A percentile compares a stretch with the other conserved stretches of the same genome.
phyloP scores from a whole-genome alignment of 1,140 invertebrate genomes.

The Drosophila ercepeae region DNA sequence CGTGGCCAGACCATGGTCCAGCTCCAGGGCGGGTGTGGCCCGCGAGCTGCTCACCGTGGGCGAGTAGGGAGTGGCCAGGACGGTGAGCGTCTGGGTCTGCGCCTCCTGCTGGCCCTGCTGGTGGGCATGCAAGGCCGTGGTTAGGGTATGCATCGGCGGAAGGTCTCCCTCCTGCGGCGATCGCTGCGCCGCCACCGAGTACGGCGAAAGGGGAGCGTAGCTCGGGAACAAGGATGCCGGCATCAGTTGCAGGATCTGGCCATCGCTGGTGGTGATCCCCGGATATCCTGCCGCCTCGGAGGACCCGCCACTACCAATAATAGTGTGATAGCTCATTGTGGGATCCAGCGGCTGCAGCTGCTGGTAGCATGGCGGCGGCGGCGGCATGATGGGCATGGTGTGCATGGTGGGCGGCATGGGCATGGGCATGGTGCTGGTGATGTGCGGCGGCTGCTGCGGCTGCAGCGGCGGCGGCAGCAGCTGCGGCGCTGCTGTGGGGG shows the following conservation, averaged over 20 bases:
- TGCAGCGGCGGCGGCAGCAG: conserved; percentile 56
- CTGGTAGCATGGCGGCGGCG: conserved; percentile 83
- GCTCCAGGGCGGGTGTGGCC: conserved; percentile 55
- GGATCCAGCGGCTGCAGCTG: conserved; percentile 81
- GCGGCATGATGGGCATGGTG: conserved; percentile 66
- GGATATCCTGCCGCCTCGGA: neutral
- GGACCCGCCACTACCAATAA: conserved; percentile 79
- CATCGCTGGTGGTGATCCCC: conserved; percentile 49
- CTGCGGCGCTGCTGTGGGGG: conserved; percentile 56
- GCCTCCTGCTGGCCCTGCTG: conserved; percentile 54
- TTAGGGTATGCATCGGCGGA: conserved; percentile 71
- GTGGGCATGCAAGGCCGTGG: conserved; percentile 59
- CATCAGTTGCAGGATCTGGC: conserved; percentile 73
- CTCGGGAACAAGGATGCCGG: conserved; percentile 51
- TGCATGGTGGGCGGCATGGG: conserved; percentile 83
- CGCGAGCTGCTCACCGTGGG: conserved; percentile 74
- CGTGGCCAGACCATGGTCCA: conserved; percentile 56
- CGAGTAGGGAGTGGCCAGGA: conserved; percentile 68
- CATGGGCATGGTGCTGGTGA: conserved; percentile 71
- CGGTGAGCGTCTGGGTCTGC: conserved; percentile 53
- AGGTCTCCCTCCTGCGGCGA: conserved; percentile 78
- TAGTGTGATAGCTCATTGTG: conserved; percentile 84
- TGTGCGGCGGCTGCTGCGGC: conserved; percentile 83
- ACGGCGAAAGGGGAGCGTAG: conserved; percentile 63
- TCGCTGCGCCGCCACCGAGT: conserved; percentile 65